Evolutionary conservation across 2,888 invertebrate species (phyloP).

Genomic region (Antitype chi): DNA sequence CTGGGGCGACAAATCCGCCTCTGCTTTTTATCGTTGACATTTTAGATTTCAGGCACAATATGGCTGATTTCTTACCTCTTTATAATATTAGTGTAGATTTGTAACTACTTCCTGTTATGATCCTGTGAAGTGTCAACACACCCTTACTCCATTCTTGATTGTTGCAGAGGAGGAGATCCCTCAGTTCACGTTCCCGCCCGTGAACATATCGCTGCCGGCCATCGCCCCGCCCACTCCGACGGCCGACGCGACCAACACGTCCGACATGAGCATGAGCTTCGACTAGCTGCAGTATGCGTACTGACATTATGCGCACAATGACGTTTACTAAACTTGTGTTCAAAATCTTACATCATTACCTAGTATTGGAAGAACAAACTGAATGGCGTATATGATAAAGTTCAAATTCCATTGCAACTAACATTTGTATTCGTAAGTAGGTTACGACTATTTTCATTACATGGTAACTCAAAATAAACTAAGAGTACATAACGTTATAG

Average conservation of each 20-base stretch:
- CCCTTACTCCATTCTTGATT: background rate
- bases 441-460: background rate
- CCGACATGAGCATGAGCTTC: conserved; percentile 90
- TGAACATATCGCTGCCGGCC: conserved; percentile 74
- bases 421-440: background rate
- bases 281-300: conserved; percentile 71
- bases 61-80: too few species aligned
- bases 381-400: background rate
- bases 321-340: background rate
- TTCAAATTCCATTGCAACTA: background rate
- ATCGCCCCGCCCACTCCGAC: conserved; percentile 60
- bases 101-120: background rate
- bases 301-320: background rate
- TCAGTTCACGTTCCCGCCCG: conserved; percentile 85
- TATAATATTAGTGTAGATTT: background rate
- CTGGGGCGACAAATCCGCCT: too few species aligned
- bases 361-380: background rate
- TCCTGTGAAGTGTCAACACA: too few species aligned
- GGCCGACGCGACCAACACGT: conserved; percentile 78
- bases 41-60: too few species aligned
- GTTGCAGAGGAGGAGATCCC: conserved; percentile 87
- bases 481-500: background rate
- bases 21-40: too few species aligned
- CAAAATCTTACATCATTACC: background rate
- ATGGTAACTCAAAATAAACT: background rate